Conservation (phyloP, 2,113 vertebrate species). For the Notarius lentiginosus region DNA sequence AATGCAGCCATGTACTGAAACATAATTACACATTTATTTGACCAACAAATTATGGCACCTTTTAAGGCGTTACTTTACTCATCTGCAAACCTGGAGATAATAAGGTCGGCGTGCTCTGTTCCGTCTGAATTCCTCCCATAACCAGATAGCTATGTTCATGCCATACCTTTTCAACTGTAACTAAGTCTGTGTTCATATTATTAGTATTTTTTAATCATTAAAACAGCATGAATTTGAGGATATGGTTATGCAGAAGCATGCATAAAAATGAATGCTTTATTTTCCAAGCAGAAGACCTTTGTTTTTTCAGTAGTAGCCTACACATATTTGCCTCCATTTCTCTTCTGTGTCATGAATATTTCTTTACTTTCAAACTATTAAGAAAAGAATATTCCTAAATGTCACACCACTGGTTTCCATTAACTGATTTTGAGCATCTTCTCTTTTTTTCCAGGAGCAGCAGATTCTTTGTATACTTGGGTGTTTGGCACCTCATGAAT, state of each 20-base stretch:
- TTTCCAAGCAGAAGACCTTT: not conserved
- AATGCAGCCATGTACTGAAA: not conserved
- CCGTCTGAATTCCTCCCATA: not conserved
- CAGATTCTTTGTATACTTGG: not conserved
- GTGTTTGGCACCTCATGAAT: not conserved
- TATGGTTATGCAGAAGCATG: not conserved
- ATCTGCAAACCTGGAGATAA: not conserved
- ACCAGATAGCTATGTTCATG: not conserved
- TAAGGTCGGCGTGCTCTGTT: constrained; percentile 15
- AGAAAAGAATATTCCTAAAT: not conserved
- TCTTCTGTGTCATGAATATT: not conserved
- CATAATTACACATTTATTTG: not conserved
- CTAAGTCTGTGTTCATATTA: not conserved
- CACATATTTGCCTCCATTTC: not conserved
- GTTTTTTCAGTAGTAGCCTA: not conserved
- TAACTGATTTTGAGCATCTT: not conserved
- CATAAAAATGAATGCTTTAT: not conserved
- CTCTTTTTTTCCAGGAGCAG: not conserved
- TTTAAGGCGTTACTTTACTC: not conserved
- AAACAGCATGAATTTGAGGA: not conserved
- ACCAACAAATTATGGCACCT: not conserved
- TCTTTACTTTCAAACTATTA: not conserved
- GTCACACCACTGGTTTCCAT: too few species aligned
- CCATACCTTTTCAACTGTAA: not conserved
- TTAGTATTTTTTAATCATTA: not conserved